Conservation (phyloP, 1,140 invertebrate species). For the Whitmania pigra region DNA sequence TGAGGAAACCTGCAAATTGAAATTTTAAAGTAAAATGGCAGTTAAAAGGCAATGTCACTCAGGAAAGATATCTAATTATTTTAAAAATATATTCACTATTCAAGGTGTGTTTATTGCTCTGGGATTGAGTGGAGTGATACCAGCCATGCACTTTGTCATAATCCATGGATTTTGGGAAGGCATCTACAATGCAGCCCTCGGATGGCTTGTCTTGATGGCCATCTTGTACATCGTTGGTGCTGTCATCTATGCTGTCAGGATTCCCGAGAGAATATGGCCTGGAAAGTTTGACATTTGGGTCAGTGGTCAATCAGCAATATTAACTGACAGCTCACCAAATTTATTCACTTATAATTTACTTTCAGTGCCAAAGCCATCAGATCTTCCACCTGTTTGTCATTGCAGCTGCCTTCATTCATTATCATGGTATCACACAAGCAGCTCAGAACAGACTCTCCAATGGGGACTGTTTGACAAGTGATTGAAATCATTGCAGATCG, state of each 20-base stretch:
- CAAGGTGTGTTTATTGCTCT: slow-evolving; percentile 82
- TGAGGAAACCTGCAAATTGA: neutral
- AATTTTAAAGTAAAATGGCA: too few relatives aligned
- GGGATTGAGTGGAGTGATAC: slow-evolving; percentile 84
- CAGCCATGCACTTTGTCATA: slow-evolving; percentile 49
- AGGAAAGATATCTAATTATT: too few relatives aligned
- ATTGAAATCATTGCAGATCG: neutral
- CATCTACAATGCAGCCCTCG: slow-evolving; percentile 63
- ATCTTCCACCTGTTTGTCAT: slow-evolving; percentile 95
- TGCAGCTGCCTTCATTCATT: slow-evolving; percentile 90
- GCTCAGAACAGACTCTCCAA: slow-evolving; percentile 73
- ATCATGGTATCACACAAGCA: slow-evolving; percentile 92
- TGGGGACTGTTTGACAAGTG: slow-evolving; percentile 12
- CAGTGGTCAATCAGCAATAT: slow-evolving; percentile 34
- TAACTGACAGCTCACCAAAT: neutral
- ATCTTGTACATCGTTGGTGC: slow-evolving; percentile 86
- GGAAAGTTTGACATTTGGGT: slow-evolving; percentile 98
- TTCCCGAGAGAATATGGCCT: slow-evolving; percentile 92
- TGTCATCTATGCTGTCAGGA: slow-evolving; percentile 79
- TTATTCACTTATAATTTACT: slow-evolving; percentile 24
- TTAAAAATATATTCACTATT: neutral
- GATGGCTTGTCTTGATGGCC: slow-evolving; percentile 92
- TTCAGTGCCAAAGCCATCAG: slow-evolving; percentile 90
- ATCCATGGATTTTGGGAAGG: slow-evolving; percentile 45
- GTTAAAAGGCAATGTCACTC: too few relatives aligned